Percentiles rank a stretch among this genome's conserved stretches.
These are phyloP conservation scores for Toxotes lorentzi DNA, from an alignment of 2,797 vertebrate genomes.

Conservation along the genomic window DNA sequence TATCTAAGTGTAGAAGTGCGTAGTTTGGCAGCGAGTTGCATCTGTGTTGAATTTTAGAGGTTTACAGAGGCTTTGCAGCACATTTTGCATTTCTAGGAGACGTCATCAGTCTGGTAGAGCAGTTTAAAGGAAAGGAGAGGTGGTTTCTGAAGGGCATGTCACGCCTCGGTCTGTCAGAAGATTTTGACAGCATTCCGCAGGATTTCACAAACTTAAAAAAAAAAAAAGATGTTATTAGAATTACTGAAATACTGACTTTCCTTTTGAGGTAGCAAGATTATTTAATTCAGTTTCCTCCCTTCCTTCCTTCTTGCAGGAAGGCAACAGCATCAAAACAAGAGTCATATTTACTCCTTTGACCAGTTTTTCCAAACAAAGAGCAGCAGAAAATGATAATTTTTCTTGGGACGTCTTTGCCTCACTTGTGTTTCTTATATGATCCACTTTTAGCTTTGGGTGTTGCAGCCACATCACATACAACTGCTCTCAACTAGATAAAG, in stretches of 20 bases:
- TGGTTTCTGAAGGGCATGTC: neutral
- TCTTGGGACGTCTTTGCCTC: neutral
- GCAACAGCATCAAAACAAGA: neutral
- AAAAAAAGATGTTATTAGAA: no score
- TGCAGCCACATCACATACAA: neutral
- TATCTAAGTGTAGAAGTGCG: slow-evolving; percentile 30
- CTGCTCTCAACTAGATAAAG: neutral
- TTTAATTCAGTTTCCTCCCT: neutral
- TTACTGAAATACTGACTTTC: neutral
- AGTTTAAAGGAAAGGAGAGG: neutral
- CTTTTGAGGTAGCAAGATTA: neutral
- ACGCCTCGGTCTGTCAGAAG: neutral
- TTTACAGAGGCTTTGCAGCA: slow-evolving; percentile 4
- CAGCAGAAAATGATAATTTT: neutral
- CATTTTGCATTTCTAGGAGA: slow-evolving; percentile 4
- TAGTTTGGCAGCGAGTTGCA: slow-evolving; percentile 17
- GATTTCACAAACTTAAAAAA: neutral
- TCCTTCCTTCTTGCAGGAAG: neutral
- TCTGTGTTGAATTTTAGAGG: slow-evolving; percentile 4
- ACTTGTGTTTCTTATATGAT: neutral
- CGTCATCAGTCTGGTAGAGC: neutral
- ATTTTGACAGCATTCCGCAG: neutral
- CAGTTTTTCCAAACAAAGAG: neutral
- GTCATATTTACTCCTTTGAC: neutral
- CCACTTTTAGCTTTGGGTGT: neutral